Base-by-base conservation (phyloP, 1,140 invertebrate species). In the Zophobas morio region DNA sequence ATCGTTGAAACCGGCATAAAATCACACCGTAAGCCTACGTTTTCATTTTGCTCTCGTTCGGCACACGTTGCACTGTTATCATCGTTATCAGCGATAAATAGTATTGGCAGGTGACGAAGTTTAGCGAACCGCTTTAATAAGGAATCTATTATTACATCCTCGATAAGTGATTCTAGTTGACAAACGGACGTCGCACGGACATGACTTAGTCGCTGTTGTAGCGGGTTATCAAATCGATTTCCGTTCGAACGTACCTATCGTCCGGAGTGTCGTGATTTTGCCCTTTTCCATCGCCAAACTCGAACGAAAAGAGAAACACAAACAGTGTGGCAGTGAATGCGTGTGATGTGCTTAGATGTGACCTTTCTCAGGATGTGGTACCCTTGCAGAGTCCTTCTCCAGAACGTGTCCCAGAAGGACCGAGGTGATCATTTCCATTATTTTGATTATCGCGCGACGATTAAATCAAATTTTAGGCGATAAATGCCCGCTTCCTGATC, bases 321-420 rank as follows among this genome's bases (percentile, higher is more conserved):
- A 20, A 40, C 36, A 6, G 42, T 20, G 39, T n/a, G 20, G n/a
- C n/a, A 36, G 37, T 42, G 60, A 2, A 39, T 42, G n/a, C 39
- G 60, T n/a, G 60, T 37, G 39, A 73, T 73, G 71, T 73, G 71
- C 35, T 57, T 57, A 33, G 33, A 36, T 66, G 60, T 66, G 20
- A 42, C 60, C 3, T 66, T 66, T 34, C 35, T 4, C 2, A 66
- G 57, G 20, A 84, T 84, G 82, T 84, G 82, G 81, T 84, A 84
- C 71, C 82, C 82, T 8, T 84, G 82, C 74, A 84, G 82, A 70
- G 79, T 82, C 60, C 82, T 84, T 75, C 60, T 82, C 36, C 79
- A 82, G n/a, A 77, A 42, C 49, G 79, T 82, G 2, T 57, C 53
- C 34, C 66, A 74, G 20, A 79, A 80, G 36, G 71, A 73, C 32